A percentile compares a stretch with the other conserved stretches of the same genome.
Evolutionary conservation across 1,140 invertebrate genomes (phyloP).

Genomic region (Sminthurinus signatus): DNA sequence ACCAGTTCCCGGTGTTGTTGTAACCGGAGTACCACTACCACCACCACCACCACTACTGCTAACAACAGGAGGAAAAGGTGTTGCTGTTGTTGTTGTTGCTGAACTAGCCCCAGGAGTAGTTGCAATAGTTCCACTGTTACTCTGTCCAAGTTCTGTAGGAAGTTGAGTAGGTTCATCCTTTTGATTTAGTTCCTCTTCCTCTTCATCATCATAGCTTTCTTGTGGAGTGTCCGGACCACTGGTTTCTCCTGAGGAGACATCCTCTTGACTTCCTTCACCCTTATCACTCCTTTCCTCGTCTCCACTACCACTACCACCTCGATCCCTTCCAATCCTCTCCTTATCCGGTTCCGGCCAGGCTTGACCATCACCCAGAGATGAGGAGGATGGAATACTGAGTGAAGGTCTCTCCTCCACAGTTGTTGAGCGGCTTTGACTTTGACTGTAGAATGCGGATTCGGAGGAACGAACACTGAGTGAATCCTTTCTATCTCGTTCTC

Average conservation of each 20-base stretch:
- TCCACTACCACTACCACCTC: slow-evolving; percentile 43
- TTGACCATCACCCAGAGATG: slow-evolving; percentile 30
- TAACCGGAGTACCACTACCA: background rate
- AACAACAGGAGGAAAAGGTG: slow-evolving; percentile 11
- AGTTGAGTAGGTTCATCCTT: slow-evolving; percentile 44
- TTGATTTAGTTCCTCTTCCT: slow-evolving; percentile 49
- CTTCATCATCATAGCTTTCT: slow-evolving; percentile 62
- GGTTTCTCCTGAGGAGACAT: slow-evolving; percentile 67
- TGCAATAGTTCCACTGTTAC: background rate
- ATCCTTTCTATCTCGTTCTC: slow-evolving; percentile 18
- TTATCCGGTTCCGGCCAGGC: slow-evolving; percentile 41
- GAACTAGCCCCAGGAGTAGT: background rate
- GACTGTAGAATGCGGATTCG: slow-evolving; percentile 35
- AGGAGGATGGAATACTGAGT: slow-evolving; percentile 32
- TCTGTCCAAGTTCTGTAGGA: slow-evolving; percentile 39
- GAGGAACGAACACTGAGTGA: slow-evolving; percentile 33
- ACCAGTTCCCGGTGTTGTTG: too few relatives aligned
- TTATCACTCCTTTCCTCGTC: slow-evolving; percentile 44
- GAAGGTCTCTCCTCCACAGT: slow-evolving; percentile 42
- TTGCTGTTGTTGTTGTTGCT: background rate
- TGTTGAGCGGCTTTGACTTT: slow-evolving; percentile 39
- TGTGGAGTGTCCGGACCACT: slow-evolving; percentile 68
- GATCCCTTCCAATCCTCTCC: slow-evolving; percentile 23
- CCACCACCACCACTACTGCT: too few relatives aligned
- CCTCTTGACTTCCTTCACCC: slow-evolving; percentile 43